Evolutionary conservation across 2,113 vertebrate species (phyloP), one percentile per base, ranked within the genome.

Genomic region (Leptocoma aspasia): DNA sequence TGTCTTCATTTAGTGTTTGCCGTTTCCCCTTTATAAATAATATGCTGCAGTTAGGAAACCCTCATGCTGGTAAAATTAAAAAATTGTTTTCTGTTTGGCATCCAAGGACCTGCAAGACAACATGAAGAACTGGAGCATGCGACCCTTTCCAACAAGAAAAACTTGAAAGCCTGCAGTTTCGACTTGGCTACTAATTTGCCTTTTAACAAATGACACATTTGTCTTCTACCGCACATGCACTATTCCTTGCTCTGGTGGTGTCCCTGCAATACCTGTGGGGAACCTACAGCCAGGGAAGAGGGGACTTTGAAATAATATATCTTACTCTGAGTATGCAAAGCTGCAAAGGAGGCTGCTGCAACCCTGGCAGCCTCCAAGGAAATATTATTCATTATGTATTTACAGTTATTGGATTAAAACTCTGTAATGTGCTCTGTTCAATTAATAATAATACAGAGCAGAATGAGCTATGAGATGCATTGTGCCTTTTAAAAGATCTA

Each of bases 391-490:
- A 97, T 97, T 97, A 97, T 96, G 92, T 97, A 98, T 97, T 97
- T 98, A 97, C 87, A 97, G 94, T 97, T 97, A 98, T 97, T 97
- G 94, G 85, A 97, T 98, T 97, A 97, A 97, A 97, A 96, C 82
- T 97, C 96, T 96, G 96, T 97, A 96, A 96, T 96, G 86, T 96
- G 94, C 90, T 96, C 92, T 96, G 95, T 96, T 97, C 97, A 98
- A 98, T 98, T 98, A 98, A 98, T 98, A 98, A 97, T 97, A 97
- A 97, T 97, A 96, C 66, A 78, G 86, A 97, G 63, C 8, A 37
- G 97, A 61, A 83, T 96, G 94, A 95, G 81, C 95, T 97, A 96
- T 96, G 94, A 98, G 97, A 98, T 96, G 95, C 95, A 97, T 91
- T 95, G 96, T 97, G 94, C 95, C 96, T 97, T 97, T 97, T 93